A percentile compares a stretch with the other conserved stretches of the same genome.
phyloP scores from a whole-genome alignment of 2,797 vertebrate genomes.

The Gadopsis bispinosus region DNA sequence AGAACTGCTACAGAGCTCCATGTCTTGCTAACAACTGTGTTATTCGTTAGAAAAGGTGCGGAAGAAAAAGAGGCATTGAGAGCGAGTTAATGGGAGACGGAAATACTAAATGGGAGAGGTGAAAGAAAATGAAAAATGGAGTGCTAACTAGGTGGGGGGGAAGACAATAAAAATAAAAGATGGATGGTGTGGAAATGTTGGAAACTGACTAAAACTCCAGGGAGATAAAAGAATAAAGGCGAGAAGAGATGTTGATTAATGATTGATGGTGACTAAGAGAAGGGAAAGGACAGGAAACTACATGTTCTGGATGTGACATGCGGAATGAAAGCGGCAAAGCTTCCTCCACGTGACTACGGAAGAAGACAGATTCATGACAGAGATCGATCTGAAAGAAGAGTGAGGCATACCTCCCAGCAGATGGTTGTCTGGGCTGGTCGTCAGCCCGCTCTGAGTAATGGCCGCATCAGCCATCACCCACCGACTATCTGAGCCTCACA shows the following conservation, averaged over 20 bases:
- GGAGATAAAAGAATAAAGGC: slow-evolving; percentile 16
- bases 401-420: slow-evolving; percentile 80
- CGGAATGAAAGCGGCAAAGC: neutral
- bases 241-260: neutral
- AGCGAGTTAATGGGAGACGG: neutral
- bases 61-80: neutral
- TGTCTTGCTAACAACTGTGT: neutral
- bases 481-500: slow-evolving; percentile 62
- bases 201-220: slow-evolving; percentile 10
- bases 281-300: neutral
- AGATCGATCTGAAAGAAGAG: slow-evolving; percentile 80
- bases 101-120: slow-evolving; percentile 2
- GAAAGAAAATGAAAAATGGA: neutral
- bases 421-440: slow-evolving; percentile 76
- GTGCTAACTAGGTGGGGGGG: neutral
- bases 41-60: slow-evolving; percentile 26
- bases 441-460: slow-evolving; percentile 79
- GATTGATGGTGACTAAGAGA: neutral
- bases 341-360: slow-evolving; percentile 27
- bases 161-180: slow-evolving; percentile 8
- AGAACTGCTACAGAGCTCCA: neutral
- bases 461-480: slow-evolving; percentile 66
- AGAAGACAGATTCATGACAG: slow-evolving; percentile 75
- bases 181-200: neutral
- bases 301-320: neutral